These are phyloP conservation scores for Chironomus striatipennis DNA, from an alignment of 1,140 invertebrate genomes.

Conservation along the genomic window DNA sequence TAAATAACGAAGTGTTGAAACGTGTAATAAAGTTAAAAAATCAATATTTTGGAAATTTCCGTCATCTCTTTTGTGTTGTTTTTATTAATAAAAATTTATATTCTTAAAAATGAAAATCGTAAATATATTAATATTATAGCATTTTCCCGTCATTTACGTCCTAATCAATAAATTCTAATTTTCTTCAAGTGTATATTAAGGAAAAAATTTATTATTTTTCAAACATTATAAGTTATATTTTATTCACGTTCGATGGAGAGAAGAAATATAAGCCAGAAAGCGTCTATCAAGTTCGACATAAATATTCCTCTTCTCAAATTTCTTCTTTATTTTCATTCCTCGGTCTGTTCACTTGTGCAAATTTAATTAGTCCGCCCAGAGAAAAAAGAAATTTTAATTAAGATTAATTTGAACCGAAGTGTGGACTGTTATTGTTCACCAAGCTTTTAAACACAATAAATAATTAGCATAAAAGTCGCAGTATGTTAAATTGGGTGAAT, in stretches of 20 bases:
- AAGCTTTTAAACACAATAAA: background rate
- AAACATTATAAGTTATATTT: background rate
- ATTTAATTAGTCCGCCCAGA: background rate
- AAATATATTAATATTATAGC: background rate
- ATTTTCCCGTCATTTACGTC: background rate
- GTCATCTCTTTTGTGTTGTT: background rate
- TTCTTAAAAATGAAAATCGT: background rate
- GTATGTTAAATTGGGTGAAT: too few species aligned
- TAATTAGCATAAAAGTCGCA: too few species aligned
- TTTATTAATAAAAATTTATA: too few species aligned
- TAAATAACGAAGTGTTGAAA: background rate
- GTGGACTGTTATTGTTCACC: background rate
- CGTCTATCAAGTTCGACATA: slow-evolving; percentile 8
- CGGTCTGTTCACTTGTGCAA: too few species aligned
- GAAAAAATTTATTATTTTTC: background rate
- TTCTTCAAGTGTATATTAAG: background rate
- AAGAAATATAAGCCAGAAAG: background rate
- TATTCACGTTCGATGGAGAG: background rate
- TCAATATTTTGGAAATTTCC: background rate
- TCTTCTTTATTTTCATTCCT: background rate
- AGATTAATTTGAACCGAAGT: background rate
- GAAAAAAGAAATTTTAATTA: background rate
- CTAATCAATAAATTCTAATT: slow-evolving; percentile 15
- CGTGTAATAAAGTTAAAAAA: slow-evolving; percentile 4
- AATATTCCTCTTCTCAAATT: background rate